Base-by-base conservation (phyloP, 1,140 invertebrate genomes). In the Cydia splendana region DNA sequence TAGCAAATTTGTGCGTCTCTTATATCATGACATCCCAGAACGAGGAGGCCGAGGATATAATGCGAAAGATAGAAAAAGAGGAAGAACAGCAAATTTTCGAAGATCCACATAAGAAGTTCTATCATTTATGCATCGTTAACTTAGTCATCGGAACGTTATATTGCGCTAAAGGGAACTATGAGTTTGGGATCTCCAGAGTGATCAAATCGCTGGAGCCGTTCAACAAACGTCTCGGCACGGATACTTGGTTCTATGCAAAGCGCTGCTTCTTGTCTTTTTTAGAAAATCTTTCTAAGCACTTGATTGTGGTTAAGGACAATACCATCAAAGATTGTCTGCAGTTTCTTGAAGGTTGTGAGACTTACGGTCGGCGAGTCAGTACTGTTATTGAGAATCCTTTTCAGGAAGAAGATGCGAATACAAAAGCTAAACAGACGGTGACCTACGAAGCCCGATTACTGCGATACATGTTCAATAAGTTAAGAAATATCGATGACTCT, bases 11-110 rank as follows among this genome's bases (percentile, higher is more conserved):
- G 10, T 99, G 99, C 93, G 99, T 99, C 0, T 99, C 98, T 67
- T 99, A 99, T 88, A 99, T 99, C 80, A 99, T 99, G 98, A 99
- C 98, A 1, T 98, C 97, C 74, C 98, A 99, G 93, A 99, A 99
- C 92, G 98, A 99, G 91, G 98, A 99, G 94, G 99, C 99, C 38
- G 99, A 99, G 94, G 98, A 99, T 87, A 94, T 99, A 74, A 99
- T 99, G 98, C 95, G 98, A 74, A 98, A 98, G 94, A 99, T 99
- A 81, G 99, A 99, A 90, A 98, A 99, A 82, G 98, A 99, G 90
- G 99, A 99, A 90, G 98, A 99, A 88, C 96, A 97, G 75, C 93
- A 98, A 79, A 96, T 97, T 45, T 98, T 98, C 88, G 97, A 98
- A 90, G 98, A 99, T 84, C 97, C 98, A 15, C 97, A 99, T 53